A percentile compares a stretch with the other conserved stretches of the same genome.
These are phyloP conservation scores for Anastrepha ludens DNA, from an alignment of 1,140 invertebrate genomes.

Conservation along the genomic window DNA sequence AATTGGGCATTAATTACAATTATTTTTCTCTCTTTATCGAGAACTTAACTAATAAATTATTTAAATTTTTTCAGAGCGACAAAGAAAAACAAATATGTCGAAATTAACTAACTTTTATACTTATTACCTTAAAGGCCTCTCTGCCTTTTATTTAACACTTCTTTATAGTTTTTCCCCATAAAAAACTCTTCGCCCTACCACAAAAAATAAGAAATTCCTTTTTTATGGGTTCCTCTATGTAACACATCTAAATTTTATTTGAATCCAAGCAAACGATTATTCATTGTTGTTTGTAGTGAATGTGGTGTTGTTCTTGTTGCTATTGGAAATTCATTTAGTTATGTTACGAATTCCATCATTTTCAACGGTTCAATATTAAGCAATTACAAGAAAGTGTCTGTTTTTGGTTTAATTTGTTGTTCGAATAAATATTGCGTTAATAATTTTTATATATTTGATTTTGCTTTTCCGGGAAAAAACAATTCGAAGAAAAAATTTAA, in stretches of 20 bases:
- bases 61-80: too few species aligned
- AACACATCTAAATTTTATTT: conserved; percentile 72
- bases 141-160: too few species aligned
- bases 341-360: conserved; percentile 53
- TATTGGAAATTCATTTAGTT: conserved; percentile 55
- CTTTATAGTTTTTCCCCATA: too few species aligned
- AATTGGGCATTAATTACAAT: too few species aligned
- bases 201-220: conserved; percentile 24
- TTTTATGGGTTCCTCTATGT: conserved; percentile 69
- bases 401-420: conserved; percentile 20
- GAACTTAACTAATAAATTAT: too few species aligned
- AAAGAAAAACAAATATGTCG: too few species aligned
- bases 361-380: conserved; percentile 52
- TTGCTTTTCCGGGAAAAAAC: conserved; percentile 38
- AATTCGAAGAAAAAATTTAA: neutral
- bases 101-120: too few species aligned
- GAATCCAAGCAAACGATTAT: conserved; percentile 71
- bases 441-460: conserved; percentile 47
- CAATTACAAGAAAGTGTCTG: conserved; percentile 54
- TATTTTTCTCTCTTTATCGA: too few species aligned
- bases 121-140: too few species aligned
- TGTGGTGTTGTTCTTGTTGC: conserved; percentile 49
- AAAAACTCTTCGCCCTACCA: neutral
- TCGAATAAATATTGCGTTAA: conserved; percentile 54
- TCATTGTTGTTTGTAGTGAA: conserved; percentile 48